Conservation (phyloP, 2,113 vertebrate species). For the Choloepus hoffmanni region DNA sequence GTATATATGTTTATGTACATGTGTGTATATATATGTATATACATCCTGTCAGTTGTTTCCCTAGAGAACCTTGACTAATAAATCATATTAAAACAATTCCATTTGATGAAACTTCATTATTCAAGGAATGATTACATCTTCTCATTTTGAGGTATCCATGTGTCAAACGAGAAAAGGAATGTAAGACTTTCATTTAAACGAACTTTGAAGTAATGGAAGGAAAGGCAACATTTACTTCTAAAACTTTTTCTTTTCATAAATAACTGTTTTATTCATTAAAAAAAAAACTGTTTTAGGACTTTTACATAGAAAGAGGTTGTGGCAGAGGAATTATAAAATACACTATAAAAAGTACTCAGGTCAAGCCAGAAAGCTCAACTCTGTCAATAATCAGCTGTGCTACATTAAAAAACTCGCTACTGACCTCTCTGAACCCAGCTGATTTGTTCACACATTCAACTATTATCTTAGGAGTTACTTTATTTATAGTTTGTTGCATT, state of each 20-base stretch:
- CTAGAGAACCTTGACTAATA: too few relatives aligned
- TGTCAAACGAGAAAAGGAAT: not conserved
- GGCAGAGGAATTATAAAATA: fast-evolving
- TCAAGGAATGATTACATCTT: not conserved
- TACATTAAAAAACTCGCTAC: fast-evolving
- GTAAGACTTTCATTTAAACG: not conserved
- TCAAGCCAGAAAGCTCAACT: too few relatives aligned
- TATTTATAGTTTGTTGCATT: not conserved
- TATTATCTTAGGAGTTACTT: fast-evolving
- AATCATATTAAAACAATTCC: not conserved
- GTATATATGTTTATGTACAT: too few relatives aligned
- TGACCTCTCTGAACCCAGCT: not conserved
- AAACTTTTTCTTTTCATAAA: not conserved
- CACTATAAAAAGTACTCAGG: fast-evolving
- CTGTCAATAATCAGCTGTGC: fast-evolving
- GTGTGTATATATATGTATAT: too few relatives aligned
- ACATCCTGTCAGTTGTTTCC: too few relatives aligned
- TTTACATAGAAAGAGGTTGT: not conserved
- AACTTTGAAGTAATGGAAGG: not conserved
- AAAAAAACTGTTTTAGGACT: fast-evolving
- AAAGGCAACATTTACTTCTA: not conserved
- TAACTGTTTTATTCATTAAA: not conserved
- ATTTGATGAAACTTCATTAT: not conserved
- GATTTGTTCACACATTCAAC: too few relatives aligned
- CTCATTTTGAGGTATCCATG: not conserved